Evolutionary conservation across 1,140 invertebrate species (phyloP), one percentile per base, ranked within the genome.

Genomic region (Paramacrobiotus metropolitanus): DNA sequence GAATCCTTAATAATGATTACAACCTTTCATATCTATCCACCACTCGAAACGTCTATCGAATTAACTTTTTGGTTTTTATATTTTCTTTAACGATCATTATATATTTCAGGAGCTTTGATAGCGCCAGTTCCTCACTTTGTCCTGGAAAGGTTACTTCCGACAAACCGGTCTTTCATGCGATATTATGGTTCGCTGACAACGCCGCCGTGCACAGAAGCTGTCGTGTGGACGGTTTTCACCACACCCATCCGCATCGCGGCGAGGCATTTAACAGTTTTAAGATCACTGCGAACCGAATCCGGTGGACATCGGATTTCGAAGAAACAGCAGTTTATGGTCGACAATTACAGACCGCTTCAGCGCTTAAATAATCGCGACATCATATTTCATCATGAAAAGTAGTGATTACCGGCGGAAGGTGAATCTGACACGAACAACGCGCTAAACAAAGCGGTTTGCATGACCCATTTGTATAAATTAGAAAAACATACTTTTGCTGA

Each of bases 121-220:
- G 48, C 24, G 4, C 15, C 48, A 55, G 4, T 55, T 4, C 48
- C 48, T 15, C 28, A 55, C 48, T 55, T 80, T 29, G 66, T 71
- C 1, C 71, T 78, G 1, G 65, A 63, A 2, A 68, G 73, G n/a
- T 69, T 81, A 24, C 61, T 82, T 21, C 80, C 81, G 2, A 71
- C 15, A 66, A 69, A 66, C 31, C 72, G 70, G 1, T 72, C 78
- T 55, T 87, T 79, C 69, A 85, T 83, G 67, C 69, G 82, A 1
- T 94, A 94, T 71, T 76, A 79, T 31, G 90, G 90, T 0, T 92
- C 87, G 1, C 71, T 93, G 31, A 93, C 90, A 0, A 93, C 88
- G 1, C 90, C 90, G 1, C 87, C 87, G 0, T 93, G 89, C 67
- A 79, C 79, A 2, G 88, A 94, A 76, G 79, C 83, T 2, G 88